phyloP scores from a whole-genome alignment of 2,888 invertebrate species.

The Mimachlamys varia region DNA sequence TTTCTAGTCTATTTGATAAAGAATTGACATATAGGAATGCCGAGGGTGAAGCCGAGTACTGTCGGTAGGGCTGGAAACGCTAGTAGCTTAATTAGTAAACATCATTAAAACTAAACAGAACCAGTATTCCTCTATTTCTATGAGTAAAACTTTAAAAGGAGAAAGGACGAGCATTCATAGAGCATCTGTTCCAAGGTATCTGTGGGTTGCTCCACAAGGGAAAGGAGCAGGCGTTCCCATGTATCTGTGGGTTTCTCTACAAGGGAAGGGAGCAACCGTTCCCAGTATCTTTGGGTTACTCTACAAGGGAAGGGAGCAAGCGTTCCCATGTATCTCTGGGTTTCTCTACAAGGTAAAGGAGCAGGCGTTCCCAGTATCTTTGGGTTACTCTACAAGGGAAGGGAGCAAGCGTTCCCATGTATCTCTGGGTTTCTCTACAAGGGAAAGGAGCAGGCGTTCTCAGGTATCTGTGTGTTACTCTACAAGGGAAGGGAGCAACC shows the following conservation, averaged over 20 bases:
- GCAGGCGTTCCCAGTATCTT: too few relatives aligned
- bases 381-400: too few relatives aligned
- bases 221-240: neutral
- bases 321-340: too few relatives aligned
- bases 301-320: too few relatives aligned
- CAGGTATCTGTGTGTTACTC: too few relatives aligned
- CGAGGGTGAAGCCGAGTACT: neutral
- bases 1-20: slow-evolving; percentile 3
- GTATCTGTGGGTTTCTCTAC: neutral
- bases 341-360: too few relatives aligned
- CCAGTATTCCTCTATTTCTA: neutral
- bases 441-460: too few relatives aligned
- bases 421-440: too few relatives aligned
- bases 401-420: too few relatives aligned
- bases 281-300: neutral
- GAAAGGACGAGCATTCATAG: neutral
- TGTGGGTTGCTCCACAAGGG: neutral
- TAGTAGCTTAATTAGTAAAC: neutral
- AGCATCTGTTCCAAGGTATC: neutral
- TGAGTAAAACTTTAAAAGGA: too few relatives aligned
- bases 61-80: neutral
- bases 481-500: too few relatives aligned
- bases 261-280: neutral
- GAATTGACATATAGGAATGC: neutral
- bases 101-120: neutral